These are phyloP conservation scores for Tupaia chinensis DNA, from an alignment of 2,113 vertebrate species.

Conservation along the genomic window DNA sequence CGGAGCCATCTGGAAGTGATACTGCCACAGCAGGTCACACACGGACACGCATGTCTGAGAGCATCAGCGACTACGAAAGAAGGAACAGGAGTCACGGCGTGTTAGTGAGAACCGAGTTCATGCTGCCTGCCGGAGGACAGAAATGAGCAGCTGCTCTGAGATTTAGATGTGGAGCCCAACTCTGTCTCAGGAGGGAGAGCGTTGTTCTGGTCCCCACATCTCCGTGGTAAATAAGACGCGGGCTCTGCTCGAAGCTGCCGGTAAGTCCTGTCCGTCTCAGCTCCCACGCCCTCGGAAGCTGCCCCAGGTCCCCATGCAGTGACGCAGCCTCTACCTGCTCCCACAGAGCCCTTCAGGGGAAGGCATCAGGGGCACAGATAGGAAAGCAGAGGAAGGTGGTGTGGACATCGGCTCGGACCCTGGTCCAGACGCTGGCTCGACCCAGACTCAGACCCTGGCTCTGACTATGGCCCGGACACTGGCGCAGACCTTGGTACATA, in stretches of 20 bases:
- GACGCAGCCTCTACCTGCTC: no score
- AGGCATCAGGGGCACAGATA: no score
- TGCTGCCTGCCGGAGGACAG: background rate
- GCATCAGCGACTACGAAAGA: background rate
- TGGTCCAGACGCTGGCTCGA: no score
- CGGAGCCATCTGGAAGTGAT: slow-evolving; percentile 43
- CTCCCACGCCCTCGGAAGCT: no score
- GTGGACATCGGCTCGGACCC: no score
- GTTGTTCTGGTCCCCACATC: accelerated
- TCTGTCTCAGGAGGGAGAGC: background rate
- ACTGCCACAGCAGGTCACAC: background rate
- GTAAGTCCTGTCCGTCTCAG: accelerated
- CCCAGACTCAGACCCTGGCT: no score
- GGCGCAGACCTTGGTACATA: no score
- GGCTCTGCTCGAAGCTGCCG: accelerated
- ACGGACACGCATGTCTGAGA: background rate
- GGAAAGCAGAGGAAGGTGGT: no score
- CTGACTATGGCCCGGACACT: no score
- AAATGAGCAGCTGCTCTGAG: background rate
- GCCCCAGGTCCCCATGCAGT: no score
- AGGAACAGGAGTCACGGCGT: background rate
- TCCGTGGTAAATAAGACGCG: accelerated
- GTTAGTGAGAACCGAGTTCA: background rate
- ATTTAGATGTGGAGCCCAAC: background rate
- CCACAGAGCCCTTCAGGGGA: no score